Conservation (phyloP, 2,797 vertebrate genomes). For the Gastrophryne carolinensis region DNA sequence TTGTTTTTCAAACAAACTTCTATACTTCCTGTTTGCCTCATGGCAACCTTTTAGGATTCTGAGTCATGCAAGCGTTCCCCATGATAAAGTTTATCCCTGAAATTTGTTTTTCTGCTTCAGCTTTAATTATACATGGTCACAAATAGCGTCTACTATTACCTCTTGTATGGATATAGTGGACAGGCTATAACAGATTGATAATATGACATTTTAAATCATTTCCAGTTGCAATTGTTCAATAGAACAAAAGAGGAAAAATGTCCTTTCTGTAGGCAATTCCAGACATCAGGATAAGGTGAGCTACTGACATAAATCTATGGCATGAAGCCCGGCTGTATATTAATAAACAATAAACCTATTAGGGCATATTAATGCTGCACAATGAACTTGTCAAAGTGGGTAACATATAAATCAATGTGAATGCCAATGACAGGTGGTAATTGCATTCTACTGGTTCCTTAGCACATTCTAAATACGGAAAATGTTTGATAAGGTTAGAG, state of each 20-base stretch:
- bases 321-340: constrained; percentile 50
- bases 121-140: background rate
- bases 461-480: constrained; percentile 61
- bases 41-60: too few species aligned
- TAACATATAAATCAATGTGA: constrained; percentile 69
- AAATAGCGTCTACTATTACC: background rate
- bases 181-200: background rate
- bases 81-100: too few species aligned
- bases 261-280: background rate
- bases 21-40: too few species aligned
- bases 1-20: too few species aligned
- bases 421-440: constrained; percentile 65
- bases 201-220: background rate
- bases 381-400: constrained; percentile 64
- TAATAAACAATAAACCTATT: constrained; percentile 71
- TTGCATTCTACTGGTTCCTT: constrained; percentile 64
- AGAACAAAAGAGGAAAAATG: background rate
- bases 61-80: too few species aligned
- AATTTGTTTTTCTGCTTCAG: too few species aligned
- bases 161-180: background rate
- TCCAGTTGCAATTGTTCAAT: background rate
- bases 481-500: constrained; percentile 58
- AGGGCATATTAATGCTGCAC: constrained; percentile 63
- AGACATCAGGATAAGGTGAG: background rate
- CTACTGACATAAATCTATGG: constrained; percentile 38